Conservation (phyloP, 2,797 vertebrate species). For the Pseudochirops cupreus region DNA sequence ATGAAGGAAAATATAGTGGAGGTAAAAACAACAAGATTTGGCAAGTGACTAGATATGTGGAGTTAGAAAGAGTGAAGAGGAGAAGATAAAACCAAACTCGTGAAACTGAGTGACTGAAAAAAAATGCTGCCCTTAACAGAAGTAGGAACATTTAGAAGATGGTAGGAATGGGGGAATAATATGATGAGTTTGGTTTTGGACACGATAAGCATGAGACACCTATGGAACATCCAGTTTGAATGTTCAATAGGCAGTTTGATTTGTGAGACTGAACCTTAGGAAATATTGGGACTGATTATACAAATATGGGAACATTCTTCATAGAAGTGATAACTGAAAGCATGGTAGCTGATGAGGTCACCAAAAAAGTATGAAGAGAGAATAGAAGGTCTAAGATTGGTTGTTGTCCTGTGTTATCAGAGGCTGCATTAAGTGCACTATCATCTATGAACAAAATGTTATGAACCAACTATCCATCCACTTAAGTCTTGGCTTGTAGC, state of each 20-base stretch:
- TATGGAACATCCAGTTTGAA: neutral
- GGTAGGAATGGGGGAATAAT: neutral
- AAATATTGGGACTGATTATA: neutral
- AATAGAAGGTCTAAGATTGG: neutral
- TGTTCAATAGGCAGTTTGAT: neutral
- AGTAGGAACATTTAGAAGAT: neutral
- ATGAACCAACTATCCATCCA: neutral
- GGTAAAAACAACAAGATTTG: neutral
- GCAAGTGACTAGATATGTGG: neutral
- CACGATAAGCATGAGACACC: neutral
- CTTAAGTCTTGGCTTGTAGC: neutral
- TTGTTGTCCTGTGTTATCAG: neutral
- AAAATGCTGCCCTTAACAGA: neutral
- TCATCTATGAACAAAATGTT: neutral
- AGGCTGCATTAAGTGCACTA: neutral
- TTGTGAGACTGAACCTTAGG: neutral
- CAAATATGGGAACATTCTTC: neutral
- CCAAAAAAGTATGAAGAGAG: neutral
- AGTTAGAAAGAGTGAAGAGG: neutral
- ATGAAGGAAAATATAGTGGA: neutral
- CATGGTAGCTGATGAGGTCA: neutral
- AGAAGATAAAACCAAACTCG: neutral
- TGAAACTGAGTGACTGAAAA: neutral
- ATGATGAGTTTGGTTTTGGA: neutral
- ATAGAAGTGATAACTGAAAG: neutral